Evolutionary conservation across 2,113 vertebrate genomes (phyloP).

Genomic region (Paraplagusia blochii): DNA sequence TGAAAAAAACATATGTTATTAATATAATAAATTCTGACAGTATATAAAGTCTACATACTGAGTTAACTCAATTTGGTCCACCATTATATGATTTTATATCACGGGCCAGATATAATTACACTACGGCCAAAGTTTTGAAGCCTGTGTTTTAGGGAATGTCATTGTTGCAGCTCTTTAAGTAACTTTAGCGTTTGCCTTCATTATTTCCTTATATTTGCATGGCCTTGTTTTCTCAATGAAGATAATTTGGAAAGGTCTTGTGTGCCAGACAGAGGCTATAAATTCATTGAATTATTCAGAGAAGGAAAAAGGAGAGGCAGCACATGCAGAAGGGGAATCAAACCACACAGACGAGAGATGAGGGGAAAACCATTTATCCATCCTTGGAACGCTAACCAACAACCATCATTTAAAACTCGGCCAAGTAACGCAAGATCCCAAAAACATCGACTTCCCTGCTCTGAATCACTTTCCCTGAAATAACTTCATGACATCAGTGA

Average conservation of each 20-base stretch:
- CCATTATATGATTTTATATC: too few relatives aligned
- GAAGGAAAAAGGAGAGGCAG: slow-evolving; percentile 14
- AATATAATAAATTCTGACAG: too few relatives aligned
- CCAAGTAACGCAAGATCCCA: slow-evolving; percentile 14
- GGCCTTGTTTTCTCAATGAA: slow-evolving; percentile 41
- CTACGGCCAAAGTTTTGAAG: too few relatives aligned
- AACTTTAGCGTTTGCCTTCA: too few relatives aligned
- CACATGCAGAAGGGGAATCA: slow-evolving; percentile 21
- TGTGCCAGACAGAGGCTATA: slow-evolving; percentile 30
- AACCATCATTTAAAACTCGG: slow-evolving; percentile 14
- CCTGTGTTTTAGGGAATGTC: too few relatives aligned
- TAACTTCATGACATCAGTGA: slow-evolving; percentile 50
- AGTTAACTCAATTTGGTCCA: too few relatives aligned
- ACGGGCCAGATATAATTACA: too few relatives aligned
- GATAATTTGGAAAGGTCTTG: slow-evolving; percentile 2
- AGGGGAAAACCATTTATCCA: slow-evolving; percentile 3
- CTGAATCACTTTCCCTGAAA: slow-evolving; percentile 46
- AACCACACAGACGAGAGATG: slow-evolving; percentile 28
- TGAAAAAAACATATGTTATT: too few relatives aligned
- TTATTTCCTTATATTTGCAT: slow-evolving; percentile 5
- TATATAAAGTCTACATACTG: too few relatives aligned
- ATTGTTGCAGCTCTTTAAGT: too few relatives aligned
- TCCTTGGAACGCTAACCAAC: slow-evolving; percentile 16
- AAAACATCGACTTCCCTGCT: slow-evolving; percentile 35
- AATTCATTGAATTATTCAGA: slow-evolving; percentile 38